Evolutionary conservation across 2,888 invertebrate species (phyloP).

Genomic region (Meteorus cinctellus): DNA sequence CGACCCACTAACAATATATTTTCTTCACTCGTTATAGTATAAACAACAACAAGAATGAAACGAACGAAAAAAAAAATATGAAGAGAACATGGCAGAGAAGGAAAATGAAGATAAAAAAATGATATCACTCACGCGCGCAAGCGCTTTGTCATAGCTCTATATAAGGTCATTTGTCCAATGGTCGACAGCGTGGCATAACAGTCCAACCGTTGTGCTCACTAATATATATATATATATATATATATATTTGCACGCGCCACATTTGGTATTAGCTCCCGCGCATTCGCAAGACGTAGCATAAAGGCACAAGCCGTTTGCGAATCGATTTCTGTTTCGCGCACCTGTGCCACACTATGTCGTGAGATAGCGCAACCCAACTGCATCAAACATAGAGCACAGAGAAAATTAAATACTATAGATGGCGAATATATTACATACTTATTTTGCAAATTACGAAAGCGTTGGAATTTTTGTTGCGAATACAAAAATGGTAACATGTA

Average conservation of each 20-base stretch:
- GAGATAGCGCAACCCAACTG: constrained; percentile 11
- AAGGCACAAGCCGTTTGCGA: constrained; percentile 12
- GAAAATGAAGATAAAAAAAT: not conserved
- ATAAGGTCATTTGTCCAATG: constrained; percentile 59
- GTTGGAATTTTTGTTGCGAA: too few relatives aligned
- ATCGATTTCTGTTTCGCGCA: constrained; percentile 27
- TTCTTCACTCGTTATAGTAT: not conserved
- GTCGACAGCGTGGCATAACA: constrained; percentile 26
- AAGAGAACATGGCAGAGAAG: constrained; percentile 16
- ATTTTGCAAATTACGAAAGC: constrained; percentile 7
- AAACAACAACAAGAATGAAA: not conserved
- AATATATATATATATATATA: not conserved
- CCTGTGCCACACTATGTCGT: constrained; percentile 27
- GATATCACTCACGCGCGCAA: constrained; percentile 8
- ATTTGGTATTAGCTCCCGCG: constrained; percentile 23
- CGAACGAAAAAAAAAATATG: not conserved
- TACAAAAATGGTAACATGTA: not conserved
- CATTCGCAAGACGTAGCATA: not conserved
- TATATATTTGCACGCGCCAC: not conserved
- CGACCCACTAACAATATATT: constrained; percentile 46
- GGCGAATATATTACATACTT: not conserved
- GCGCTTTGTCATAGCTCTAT: constrained; percentile 47
- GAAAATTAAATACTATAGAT: not conserved
- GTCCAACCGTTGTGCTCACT: constrained; percentile 20
- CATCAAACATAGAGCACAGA: not conserved